Conservation (phyloP, 2,113 vertebrate species). For the Dasyornis broadbenti region DNA sequence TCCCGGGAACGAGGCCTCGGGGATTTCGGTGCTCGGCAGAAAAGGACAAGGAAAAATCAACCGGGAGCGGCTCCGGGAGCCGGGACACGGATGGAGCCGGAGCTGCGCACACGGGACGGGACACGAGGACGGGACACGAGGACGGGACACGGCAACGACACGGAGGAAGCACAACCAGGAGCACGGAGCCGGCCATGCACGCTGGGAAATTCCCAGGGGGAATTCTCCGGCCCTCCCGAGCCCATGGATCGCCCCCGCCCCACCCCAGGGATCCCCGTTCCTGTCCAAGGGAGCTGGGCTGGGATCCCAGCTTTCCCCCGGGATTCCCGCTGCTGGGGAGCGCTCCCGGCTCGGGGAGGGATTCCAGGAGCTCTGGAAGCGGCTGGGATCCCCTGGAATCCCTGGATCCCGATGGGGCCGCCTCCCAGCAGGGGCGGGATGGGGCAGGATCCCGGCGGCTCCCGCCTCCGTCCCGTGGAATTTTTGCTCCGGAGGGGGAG, state of each 20-base stretch:
- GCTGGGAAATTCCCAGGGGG: conserved; percentile 19
- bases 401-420: background rate
- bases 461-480: fast-evolving
- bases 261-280: background rate
- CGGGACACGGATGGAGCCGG: background rate
- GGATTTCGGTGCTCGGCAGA: background rate
- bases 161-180: background rate
- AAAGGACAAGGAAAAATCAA: background rate
- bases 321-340: background rate
- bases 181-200: conserved; percentile 6
- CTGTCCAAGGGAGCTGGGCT: fast-evolving
- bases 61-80: background rate
- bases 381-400: background rate
- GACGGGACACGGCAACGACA: background rate
- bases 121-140: background rate
- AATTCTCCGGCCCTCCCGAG: background rate
- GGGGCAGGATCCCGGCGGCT: background rate
- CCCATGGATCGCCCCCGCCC: background rate
- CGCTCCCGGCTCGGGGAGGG: fast-evolving
- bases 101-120: background rate
- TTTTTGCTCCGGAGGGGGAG: background rate
- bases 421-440: background rate
- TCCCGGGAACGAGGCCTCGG: background rate
- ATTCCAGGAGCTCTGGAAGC: background rate
- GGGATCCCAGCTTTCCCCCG: fast-evolving